A percentile compares a stretch with the other conserved stretches of the same genome.
Conservation (phyloP, 2,113 vertebrate species). For the Heteronetta atricapilla region DNA sequence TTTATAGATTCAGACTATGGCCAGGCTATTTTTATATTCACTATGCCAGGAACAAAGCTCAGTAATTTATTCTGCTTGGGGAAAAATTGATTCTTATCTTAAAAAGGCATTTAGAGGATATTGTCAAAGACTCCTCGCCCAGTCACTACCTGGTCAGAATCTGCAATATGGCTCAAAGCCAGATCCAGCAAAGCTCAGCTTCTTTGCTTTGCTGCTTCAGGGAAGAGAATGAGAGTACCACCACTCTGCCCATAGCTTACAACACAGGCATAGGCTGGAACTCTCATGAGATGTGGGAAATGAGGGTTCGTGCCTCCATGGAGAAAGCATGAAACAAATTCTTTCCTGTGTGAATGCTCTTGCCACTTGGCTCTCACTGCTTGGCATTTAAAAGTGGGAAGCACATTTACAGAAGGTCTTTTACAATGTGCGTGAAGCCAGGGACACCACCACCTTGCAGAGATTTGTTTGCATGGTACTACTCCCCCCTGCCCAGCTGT, state of each 20-base stretch:
- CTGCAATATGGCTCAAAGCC: neutral
- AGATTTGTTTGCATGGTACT: accelerated
- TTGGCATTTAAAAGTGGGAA: neutral
- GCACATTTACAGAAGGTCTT: neutral
- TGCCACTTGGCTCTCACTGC: neutral
- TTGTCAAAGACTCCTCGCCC: neutral
- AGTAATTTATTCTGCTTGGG: neutral
- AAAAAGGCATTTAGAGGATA: constrained; percentile 1
- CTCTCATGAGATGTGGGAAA: neutral
- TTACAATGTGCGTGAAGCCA: neutral
- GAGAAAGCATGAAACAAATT: neutral
- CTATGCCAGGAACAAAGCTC: constrained; percentile 6
- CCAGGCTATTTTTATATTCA: constrained; percentile 20
- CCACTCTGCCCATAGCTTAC: neutral
- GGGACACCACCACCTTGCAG: accelerated
- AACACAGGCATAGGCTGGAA: neutral
- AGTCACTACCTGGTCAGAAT: neutral
- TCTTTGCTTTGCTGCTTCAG: neutral
- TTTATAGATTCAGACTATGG: neutral
- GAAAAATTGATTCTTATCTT: neutral
- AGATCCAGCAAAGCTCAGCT: accelerated
- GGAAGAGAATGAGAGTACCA: neutral
- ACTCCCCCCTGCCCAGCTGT: accelerated
- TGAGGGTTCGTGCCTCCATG: neutral
- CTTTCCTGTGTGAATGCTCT: neutral